phyloP scores from a whole-genome alignment of 2,888 invertebrate genomes.

The Lissocephala sabroskyi region DNA sequence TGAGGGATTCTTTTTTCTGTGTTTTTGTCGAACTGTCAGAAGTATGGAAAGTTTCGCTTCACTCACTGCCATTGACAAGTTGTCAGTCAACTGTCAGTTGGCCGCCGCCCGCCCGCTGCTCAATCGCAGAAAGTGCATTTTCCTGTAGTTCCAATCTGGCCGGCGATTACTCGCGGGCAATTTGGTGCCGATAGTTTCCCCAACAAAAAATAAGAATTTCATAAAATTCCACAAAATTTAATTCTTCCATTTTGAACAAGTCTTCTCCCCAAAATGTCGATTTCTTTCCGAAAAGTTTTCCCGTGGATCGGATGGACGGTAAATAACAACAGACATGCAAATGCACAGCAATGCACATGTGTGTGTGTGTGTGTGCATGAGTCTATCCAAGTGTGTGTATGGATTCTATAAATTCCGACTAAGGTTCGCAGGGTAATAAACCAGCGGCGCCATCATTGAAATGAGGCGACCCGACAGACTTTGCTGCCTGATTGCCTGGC shows the following conservation, averaged over 20 bases:
- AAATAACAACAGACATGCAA: constrained; percentile 48
- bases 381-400: constrained; percentile 2
- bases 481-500: constrained; percentile 37
- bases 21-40: constrained; percentile 5
- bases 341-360: constrained; percentile 40
- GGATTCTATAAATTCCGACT: too few relatives aligned
- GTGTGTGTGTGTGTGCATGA: constrained; percentile 1
- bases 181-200: too few relatives aligned
- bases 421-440: too few relatives aligned
- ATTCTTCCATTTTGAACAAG: too few relatives aligned
- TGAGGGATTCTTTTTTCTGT: constrained; percentile 18
- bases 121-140: constrained; percentile 7
- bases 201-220: too few relatives aligned
- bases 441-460: not conserved
- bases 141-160: constrained; percentile 13
- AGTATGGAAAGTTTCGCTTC: constrained; percentile 18
- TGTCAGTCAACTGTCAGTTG: constrained; percentile 67
- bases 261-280: too few relatives aligned
- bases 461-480: not conserved
- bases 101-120: not conserved
- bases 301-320: constrained; percentile 16
- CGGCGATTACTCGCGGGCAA: too few relatives aligned
- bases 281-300: too few relatives aligned
- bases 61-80: constrained; percentile 55
- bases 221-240: too few relatives aligned